phyloP scores from a whole-genome alignment of 2,113 vertebrate genomes.

The Macquaria ambigua region DNA sequence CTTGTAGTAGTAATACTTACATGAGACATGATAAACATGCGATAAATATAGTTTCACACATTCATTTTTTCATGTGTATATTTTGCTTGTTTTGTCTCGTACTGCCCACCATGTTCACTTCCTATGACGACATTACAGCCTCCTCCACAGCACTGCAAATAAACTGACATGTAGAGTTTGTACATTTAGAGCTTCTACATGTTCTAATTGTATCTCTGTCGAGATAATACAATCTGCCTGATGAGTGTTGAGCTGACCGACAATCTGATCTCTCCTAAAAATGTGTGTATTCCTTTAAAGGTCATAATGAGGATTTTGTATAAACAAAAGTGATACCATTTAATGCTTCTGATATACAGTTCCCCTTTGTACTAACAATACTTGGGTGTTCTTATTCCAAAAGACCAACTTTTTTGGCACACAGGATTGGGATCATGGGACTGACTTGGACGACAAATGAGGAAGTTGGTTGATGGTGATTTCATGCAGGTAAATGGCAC shows the following conservation, averaged over 20 bases:
- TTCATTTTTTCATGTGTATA: no score
- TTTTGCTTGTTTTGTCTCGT: no score
- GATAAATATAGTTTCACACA: no score
- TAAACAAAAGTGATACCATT: conserved; percentile 13
- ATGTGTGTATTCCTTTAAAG: background rate
- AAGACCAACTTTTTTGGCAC: background rate
- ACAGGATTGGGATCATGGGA: background rate
- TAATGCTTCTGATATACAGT: background rate
- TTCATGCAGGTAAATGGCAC: background rate
- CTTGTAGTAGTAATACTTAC: no score
- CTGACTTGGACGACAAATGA: background rate
- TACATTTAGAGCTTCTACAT: background rate
- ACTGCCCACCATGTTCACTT: no score
- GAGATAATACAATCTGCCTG: background rate
- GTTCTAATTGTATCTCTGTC: conserved; percentile 2
- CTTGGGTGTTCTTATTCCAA: background rate
- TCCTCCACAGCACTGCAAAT: no score
- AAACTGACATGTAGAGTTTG: background rate
- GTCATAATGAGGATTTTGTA: background rate
- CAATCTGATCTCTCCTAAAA: background rate
- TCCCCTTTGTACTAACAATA: background rate
- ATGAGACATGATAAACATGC: no score
- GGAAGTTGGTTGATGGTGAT: background rate
- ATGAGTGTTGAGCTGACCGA: background rate
- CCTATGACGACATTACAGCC: no score